Base-by-base conservation (phyloP, 2,888 invertebrate genomes). In the Buathra laborator region DNA sequence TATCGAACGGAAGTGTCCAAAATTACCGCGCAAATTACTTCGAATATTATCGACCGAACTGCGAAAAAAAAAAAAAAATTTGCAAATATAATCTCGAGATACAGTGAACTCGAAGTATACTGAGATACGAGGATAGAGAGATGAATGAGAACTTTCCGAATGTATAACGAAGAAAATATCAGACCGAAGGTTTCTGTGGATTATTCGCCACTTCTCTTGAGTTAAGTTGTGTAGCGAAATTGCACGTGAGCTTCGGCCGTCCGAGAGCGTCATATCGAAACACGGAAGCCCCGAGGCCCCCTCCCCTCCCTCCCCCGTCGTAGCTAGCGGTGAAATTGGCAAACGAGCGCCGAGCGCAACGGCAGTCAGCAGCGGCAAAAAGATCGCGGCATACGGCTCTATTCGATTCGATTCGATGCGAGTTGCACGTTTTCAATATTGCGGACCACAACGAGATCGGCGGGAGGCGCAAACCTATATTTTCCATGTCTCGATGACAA, bases 261-360 rank as follows among this genome's bases (percentile, higher is more conserved):
- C 78, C 48, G 71, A 85, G 71, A 85, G 81, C 59, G 66, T 68
- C 88, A 86, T 89, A 90, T 89, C 89, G 89, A 90, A 91, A 92
- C 92, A 89, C 92, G 92, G 90, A 92, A 91, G 92, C 91, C 92
- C 90, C 86, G 86, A 89, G 91, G 92, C 86, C 67, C 7, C 9
- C 24, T 24, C 24, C 24, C 24, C 24, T 24, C 24, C 2, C 24
- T 3, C 24, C 24, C 37, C 37, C 6, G 32, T 9, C 14, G 80
- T 78, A 88, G 88, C 89, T 92, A 92, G 92, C 91, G 92, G 91
- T 92, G 88, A 90, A 37, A 91, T 87, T 89, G 90, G 76, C 71
- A 67, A 85, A 83, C 86, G 82, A 82, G 83, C 84, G 71, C 66
- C 3, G 66, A 80, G 80, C 43, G 74, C 64, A 72, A 43, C 24